phyloP scores from a whole-genome alignment of 2,797 vertebrate species.

The Arrhamphus sclerolepis region DNA sequence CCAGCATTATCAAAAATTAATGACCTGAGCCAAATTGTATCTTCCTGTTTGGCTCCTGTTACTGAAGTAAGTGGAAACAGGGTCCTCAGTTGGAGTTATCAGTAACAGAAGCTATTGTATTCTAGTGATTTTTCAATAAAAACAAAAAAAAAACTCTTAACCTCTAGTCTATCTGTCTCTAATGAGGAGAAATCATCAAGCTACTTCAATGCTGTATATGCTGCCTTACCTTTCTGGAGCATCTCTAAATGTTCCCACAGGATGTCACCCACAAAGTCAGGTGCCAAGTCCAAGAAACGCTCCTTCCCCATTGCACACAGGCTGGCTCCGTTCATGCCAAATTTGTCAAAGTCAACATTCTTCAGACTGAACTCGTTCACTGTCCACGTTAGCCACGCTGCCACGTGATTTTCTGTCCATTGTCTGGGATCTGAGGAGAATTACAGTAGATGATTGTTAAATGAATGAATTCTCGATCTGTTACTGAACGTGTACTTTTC shows the following conservation, averaged over 20 bases:
- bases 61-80: conserved; percentile 52
- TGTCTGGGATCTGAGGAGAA: conserved; percentile 89
- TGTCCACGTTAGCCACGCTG: conserved; percentile 96
- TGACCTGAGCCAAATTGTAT: conserved; percentile 63
- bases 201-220: background rate
- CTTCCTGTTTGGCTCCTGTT: conserved; percentile 72
- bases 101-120: conserved; percentile 2
- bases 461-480: conserved; percentile 8
- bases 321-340: conserved; percentile 92
- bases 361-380: conserved; percentile 98
- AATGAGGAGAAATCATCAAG: background rate
- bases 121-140: too few relatives aligned
- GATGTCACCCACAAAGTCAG: conserved; percentile 98
- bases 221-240: conserved; percentile 92
- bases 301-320: conserved; percentile 97
- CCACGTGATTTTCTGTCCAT: conserved; percentile 95
- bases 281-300: conserved; percentile 94
- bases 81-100: conserved; percentile 23
- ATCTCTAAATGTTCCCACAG: conserved; percentile 99
- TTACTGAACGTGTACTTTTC: background rate
- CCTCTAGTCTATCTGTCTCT: too few relatives aligned
- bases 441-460: conserved; percentile 1
- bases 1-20: conserved; percentile 76
- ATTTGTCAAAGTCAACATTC: conserved; percentile 96
- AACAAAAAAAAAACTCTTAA: too few relatives aligned